These are phyloP conservation scores for Dendroctonus valens DNA, from an alignment of 1,140 invertebrate species.

Conservation along the genomic window DNA sequence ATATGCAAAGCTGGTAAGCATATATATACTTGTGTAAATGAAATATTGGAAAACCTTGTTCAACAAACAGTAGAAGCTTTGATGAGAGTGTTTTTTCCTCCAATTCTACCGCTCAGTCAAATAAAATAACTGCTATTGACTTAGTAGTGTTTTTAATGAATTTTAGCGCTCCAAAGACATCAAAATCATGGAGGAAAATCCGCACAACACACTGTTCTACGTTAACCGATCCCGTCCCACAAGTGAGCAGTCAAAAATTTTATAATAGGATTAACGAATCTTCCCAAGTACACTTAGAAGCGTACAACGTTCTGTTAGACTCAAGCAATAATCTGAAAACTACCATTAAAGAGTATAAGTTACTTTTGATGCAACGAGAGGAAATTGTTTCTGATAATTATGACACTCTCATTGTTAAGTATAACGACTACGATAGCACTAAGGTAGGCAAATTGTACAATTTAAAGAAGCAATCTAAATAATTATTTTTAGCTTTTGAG, in stretches of 20 bases:
- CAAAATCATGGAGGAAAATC: constrained; percentile 51
- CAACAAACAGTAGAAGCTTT: no score
- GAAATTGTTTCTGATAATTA: constrained; percentile 41
- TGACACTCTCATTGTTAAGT: constrained; percentile 41
- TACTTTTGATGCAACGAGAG: constrained; percentile 41
- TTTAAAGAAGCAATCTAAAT: background rate
- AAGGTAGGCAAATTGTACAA: constrained; percentile 30
- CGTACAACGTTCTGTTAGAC: constrained; percentile 42
- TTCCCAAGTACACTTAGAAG: constrained; percentile 44
- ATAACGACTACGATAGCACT: constrained; percentile 41
- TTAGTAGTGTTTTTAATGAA: background rate
- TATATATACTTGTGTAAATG: background rate
- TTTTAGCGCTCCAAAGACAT: constrained; percentile 59
- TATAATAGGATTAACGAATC: constrained; percentile 45
- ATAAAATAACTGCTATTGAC: no score
- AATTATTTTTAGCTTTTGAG: constrained; percentile 36
- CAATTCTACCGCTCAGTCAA: no score
- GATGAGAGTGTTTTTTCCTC: no score
- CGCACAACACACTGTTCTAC: constrained; percentile 39
- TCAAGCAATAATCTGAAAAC: constrained; percentile 45
- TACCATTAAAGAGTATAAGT: constrained; percentile 43
- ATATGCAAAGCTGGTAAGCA: constrained; percentile 81
- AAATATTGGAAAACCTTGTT: background rate
- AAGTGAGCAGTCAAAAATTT: constrained; percentile 45
- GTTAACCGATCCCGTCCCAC: constrained; percentile 45